A percentile compares a stretch with the other conserved stretches of the same genome.
Evolutionary conservation across 2,888 invertebrate genomes (phyloP).

Genomic region (Drosophila quinaria): DNA sequence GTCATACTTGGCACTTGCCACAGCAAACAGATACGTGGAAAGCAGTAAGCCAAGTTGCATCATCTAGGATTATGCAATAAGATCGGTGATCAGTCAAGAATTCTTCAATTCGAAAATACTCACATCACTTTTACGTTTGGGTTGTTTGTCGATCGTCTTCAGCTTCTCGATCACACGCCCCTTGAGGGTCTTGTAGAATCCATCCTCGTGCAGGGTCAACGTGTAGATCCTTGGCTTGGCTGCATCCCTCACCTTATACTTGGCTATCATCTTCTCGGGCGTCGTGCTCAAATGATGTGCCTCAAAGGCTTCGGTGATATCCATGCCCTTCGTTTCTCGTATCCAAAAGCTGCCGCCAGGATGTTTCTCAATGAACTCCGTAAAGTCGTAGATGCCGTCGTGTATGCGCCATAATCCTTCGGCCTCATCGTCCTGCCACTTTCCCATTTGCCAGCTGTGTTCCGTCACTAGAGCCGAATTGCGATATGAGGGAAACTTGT

Average conservation of each 20-base stretch:
- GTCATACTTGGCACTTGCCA: constrained; percentile 83
- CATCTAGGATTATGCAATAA: constrained; percentile 57
- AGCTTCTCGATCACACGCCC: constrained; percentile 87
- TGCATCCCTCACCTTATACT: constrained; percentile 89
- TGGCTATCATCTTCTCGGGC: constrained; percentile 88
- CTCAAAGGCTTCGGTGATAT: constrained; percentile 93
- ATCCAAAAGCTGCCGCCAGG: constrained; percentile 95
- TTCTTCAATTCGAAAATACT: constrained; percentile 43
- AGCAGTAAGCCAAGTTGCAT: constrained; percentile 85
- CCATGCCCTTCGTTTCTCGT: constrained; percentile 90
- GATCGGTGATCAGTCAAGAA: not conserved
- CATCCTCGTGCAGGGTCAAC: constrained; percentile 90
- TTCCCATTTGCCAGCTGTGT: constrained; percentile 88
- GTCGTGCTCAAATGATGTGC: constrained; percentile 89
- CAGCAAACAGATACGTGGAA: constrained; percentile 82
- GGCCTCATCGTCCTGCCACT: constrained; percentile 89
- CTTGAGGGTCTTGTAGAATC: constrained; percentile 91
- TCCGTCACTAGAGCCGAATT: constrained; percentile 78
- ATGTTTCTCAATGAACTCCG: constrained; percentile 91
- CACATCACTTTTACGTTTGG: constrained; percentile 82
- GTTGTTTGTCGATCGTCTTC: constrained; percentile 86
- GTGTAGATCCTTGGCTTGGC: constrained; percentile 89
- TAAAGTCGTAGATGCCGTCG: constrained; percentile 93
- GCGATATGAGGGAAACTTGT: constrained; percentile 84
- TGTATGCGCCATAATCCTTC: constrained; percentile 93